phyloP scores from a whole-genome alignment of 2,888 invertebrate genomes.

The Erannis defoliaria region DNA sequence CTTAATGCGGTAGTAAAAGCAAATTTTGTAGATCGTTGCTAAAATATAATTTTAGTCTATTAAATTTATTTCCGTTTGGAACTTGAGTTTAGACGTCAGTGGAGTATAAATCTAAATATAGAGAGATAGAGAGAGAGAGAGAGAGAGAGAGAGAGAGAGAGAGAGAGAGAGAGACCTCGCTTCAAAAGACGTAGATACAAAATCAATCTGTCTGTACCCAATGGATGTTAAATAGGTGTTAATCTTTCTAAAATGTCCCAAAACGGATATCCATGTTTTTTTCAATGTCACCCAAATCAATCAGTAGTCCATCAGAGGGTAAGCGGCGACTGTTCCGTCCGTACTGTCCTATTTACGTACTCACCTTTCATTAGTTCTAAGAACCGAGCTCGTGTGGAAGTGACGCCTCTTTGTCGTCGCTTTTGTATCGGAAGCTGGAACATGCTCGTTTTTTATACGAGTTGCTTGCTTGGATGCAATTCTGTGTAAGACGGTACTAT shows the following conservation, averaged over 20 bases:
- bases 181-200: no score
- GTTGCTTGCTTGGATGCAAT: constrained; percentile 49
- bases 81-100: not conserved
- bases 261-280: constrained; percentile 57
- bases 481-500: constrained; percentile 43
- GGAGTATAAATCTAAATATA: no score
- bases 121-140: no score
- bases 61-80: not conserved
- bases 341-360: constrained; percentile 75
- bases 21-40: constrained; percentile 7
- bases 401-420: constrained; percentile 56
- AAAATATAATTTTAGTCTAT: constrained; percentile 8
- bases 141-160: no score
- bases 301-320: constrained; percentile 65
- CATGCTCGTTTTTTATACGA: constrained; percentile 69
- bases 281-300: constrained; percentile 78
- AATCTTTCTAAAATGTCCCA: constrained; percentile 9
- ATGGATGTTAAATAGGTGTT: not conserved
- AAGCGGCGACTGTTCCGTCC: constrained; percentile 72
- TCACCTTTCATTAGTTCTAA: constrained; percentile 79
- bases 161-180: no score
- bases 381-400: constrained; percentile 76
- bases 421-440: constrained; percentile 82
- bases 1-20: constrained; percentile 24
- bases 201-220: no score